Evolutionary conservation across 2,888 invertebrate genomes (phyloP).

Genomic region (Acutogordius australiensis): DNA sequence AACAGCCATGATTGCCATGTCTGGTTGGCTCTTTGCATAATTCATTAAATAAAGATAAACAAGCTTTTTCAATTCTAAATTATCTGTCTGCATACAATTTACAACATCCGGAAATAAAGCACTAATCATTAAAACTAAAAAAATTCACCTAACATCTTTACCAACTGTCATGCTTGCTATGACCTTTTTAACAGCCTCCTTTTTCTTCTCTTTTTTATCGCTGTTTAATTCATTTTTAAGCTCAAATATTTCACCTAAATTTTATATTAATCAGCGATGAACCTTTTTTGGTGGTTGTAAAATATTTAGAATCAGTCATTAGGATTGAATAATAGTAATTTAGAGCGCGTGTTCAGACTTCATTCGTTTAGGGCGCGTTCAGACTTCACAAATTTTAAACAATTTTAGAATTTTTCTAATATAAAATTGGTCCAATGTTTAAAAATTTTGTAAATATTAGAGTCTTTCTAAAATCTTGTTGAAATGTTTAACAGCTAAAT

Average conservation of each 20-base stretch:
- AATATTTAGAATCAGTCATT: constrained; percentile 99
- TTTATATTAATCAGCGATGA: constrained; percentile 8
- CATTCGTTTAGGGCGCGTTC: too few species aligned
- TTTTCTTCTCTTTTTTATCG: constrained; percentile 96
- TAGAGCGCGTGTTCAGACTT: too few species aligned
- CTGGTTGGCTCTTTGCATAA: constrained; percentile 96
- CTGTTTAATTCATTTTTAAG: constrained; percentile 90
- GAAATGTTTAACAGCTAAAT: too few species aligned
- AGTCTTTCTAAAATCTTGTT: too few species aligned
- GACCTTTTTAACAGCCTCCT: constrained; percentile 97
- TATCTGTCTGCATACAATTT: constrained; percentile 99
- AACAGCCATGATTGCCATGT: constrained; percentile 99
- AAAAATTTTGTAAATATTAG: too few species aligned
- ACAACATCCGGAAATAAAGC: constrained; percentile 95
- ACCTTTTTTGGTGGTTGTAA: constrained; percentile 91
- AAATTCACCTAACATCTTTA: constrained; percentile 49
- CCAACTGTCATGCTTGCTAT: constrained; percentile 99
- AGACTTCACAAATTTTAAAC: neutral
- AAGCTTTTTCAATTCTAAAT: constrained; percentile 82
- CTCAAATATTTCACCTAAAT: constrained; percentile 70
- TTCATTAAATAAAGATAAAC: constrained; percentile 98
- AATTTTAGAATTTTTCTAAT: neutral
- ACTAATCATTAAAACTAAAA: constrained; percentile 27
- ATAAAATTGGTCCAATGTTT: too few species aligned
- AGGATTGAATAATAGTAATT: neutral